Base-by-base conservation (phyloP, 1,140 invertebrate species). In the Leptinotarsa lineolata region DNA sequence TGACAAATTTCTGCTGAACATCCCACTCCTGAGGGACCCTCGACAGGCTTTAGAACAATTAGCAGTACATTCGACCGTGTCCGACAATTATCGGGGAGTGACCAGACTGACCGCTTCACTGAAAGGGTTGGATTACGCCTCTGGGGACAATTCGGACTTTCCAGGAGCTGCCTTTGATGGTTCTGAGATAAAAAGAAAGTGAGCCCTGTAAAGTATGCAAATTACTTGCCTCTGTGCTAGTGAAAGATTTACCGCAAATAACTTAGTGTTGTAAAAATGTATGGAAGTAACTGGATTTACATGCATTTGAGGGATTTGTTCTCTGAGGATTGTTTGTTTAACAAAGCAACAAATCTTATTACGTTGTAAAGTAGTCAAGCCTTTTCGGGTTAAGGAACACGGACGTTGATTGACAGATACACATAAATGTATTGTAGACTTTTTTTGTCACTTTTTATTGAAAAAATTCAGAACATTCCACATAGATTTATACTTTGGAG, bases 1-100 rank as follows among this genome's bases (percentile, higher is more conserved):
- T 76, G 75, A 78, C 77, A 78, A 78, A 78, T 78, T 78, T 77
- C 74, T 65, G 64, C 67, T 64, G 48, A 73, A 12, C 59, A 72
- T 21, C 24, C 61, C 30, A 20, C 67, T 70, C 74, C 71, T 58
- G 13, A 15, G 74, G 74, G 73, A 72, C 63, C 22, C 22, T 64
- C 39, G 67, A 1, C 16, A 39, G 71, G 67, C 72, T 73, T 72
- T 72, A 72, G 69, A 68, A 77, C 75, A 78, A 78, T 78, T 78
- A 78, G 67, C 75, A 63, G 44, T 45, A 58, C 39, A 68, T 44
- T 75, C 72, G 60, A 75, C 69, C 72, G 75, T 76, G 68, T 77
- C 76, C 67, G 46, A 66, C 66, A 77, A 77, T 77, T 72, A 77
- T 70, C 16, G 69, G 72, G 76, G 74, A 76, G 76, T 78, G 73